Evolutionary conservation across 2,888 invertebrate species (phyloP).

Genomic region (Macrophya annulata): DNA sequence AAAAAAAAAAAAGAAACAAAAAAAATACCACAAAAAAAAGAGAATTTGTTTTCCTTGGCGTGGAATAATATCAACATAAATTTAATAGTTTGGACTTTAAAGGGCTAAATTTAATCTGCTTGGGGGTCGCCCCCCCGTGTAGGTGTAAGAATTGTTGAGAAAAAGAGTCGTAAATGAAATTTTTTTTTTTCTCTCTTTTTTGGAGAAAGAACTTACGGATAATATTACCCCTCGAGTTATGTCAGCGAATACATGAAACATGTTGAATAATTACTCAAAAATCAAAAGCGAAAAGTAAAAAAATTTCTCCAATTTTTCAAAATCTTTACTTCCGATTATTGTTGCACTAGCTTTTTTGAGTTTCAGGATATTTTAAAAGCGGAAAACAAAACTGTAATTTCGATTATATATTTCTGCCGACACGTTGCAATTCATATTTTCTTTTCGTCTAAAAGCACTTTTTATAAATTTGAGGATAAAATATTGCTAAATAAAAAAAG

Average conservation of each 20-base stretch:
- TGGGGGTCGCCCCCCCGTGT: neutral
- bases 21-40: neutral
- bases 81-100: slow-evolving; percentile 1
- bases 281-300: too few relatives aligned
- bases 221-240: too few relatives aligned
- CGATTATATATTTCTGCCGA: neutral
- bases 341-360: neutral
- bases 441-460: neutral
- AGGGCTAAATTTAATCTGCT: slow-evolving; percentile 4
- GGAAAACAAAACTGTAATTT: neutral
- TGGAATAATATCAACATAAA: slow-evolving; percentile 4
- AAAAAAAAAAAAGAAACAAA: neutral
- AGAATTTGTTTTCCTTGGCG: slow-evolving; percentile 3
- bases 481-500: neutral
- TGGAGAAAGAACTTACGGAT: neutral
- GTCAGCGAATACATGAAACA: neutral
- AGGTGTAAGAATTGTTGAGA: neutral
- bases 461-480: neutral
- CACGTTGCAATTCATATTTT: neutral
- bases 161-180: slow-evolving; percentile 3
- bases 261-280: too few relatives aligned
- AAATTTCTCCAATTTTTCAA: too few relatives aligned
- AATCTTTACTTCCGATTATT: too few relatives aligned
- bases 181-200: neutral
- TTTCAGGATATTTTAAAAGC: neutral